A percentile compares a stretch with the other conserved stretches of the same genome.
phyloP scores from a whole-genome alignment of 2,113 vertebrate species.

The Scatophagus argus region DNA sequence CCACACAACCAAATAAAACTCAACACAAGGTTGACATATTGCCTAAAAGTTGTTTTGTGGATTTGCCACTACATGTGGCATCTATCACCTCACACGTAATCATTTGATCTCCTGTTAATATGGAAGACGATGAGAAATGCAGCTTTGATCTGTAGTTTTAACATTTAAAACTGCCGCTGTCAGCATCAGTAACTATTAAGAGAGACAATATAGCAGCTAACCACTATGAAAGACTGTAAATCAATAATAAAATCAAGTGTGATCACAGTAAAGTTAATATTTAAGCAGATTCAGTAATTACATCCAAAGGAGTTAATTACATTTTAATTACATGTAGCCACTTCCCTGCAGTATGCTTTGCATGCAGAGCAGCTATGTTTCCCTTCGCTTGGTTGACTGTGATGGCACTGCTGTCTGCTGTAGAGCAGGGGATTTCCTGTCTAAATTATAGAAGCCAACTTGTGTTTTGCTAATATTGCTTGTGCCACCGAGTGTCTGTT shows the following conservation, averaged over 20 bases:
- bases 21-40: too few relatives aligned
- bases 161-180: background rate
- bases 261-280: conserved; percentile 38
- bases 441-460: background rate
- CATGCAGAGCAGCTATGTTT: conserved; percentile 24
- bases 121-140: background rate
- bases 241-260: conserved; percentile 49
- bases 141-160: background rate
- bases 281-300: conserved; percentile 43
- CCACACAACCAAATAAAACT: background rate
- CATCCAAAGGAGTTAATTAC: conserved; percentile 46
- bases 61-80: background rate
- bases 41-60: too few relatives aligned
- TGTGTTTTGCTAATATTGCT: conserved; percentile 4
- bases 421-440: background rate
- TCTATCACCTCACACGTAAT: too few relatives aligned
- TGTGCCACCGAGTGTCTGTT: background rate
- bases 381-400: conserved; percentile 21
- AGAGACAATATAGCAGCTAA: background rate
- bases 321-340: conserved; percentile 54
- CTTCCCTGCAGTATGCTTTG: background rate
- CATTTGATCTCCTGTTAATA: background rate
- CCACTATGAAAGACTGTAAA: conserved; percentile 12
- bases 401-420: conserved; percentile 3
- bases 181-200: background rate